Conservation (phyloP, 2,113 vertebrate species). For the Tragulus kanchil region DNA sequence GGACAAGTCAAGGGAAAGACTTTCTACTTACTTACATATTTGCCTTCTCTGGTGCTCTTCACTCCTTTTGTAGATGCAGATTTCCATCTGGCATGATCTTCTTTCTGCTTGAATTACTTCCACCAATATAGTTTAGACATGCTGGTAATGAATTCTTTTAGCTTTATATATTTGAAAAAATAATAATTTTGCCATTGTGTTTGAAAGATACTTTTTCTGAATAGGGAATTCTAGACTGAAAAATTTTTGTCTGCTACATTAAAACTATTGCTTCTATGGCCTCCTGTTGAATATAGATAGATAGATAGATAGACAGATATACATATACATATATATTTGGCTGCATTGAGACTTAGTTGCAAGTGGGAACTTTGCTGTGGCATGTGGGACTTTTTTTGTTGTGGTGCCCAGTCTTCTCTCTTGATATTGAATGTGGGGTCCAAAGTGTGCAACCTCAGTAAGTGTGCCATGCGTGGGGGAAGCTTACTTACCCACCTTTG, state of each 20-base stretch:
- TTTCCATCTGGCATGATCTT: not conserved
- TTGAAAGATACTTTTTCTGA: not conserved
- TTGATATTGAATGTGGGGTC: not conserved
- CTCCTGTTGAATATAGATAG: not conserved
- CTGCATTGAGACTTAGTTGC: not conserved
- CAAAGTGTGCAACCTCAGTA: not conserved
- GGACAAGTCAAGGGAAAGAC: not conserved
- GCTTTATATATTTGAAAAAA: not conserved
- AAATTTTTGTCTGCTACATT: not conserved
- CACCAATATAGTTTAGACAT: not conserved
- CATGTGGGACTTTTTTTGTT: not conserved
- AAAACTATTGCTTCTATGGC: not conserved
- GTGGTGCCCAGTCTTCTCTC: not conserved
- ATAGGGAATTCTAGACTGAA: not conserved
- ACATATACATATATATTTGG: not conserved
- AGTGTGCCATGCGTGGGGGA: not conserved
- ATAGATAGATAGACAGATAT: too few species aligned
- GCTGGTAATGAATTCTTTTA: not conserved
- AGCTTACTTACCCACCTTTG: not conserved
- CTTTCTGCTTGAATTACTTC: not conserved
- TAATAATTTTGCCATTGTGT: not conserved
- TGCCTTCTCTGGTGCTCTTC: not conserved
- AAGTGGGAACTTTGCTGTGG: not conserved
- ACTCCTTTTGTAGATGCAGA: not conserved
- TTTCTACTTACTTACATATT: not conserved